Conservation (phyloP, 2,888 invertebrate species). For the Xestia c-nigrum region DNA sequence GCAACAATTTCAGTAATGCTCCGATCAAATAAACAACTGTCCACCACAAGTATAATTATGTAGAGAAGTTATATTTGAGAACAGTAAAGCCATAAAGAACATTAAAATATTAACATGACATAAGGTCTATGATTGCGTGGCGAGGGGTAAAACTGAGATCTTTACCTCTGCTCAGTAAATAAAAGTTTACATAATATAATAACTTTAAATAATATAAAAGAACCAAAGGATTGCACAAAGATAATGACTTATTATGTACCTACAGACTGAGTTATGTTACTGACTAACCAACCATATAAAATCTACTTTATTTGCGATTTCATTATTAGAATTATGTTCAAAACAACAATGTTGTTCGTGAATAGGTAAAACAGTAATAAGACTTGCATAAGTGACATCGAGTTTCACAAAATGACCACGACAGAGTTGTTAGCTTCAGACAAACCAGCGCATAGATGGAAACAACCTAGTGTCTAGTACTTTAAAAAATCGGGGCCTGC, state of each 20-base stretch:
- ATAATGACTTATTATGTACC: conserved; percentile 64
- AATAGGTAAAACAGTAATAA: conserved; percentile 47
- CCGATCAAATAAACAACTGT: conserved; percentile 24
- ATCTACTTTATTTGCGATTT: conserved; percentile 71
- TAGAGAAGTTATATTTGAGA: conserved; percentile 22
- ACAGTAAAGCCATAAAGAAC: conserved; percentile 44
- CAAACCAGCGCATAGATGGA: conserved; percentile 16
- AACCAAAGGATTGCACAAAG: conserved; percentile 73
- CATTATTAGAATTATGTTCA: conserved; percentile 34
- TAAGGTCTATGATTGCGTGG: conserved; percentile 49
- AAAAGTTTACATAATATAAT: conserved; percentile 59
- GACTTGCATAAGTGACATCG: conserved; percentile 44
- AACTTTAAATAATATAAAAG: conserved; percentile 66
- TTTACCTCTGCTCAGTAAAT: conserved; percentile 62
- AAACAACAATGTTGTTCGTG: conserved; percentile 47
- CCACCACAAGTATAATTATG: conserved; percentile 23
- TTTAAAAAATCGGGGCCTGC: background rate
- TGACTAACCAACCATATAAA: conserved; percentile 74
- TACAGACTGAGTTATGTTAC: conserved; percentile 66
- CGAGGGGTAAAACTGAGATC: conserved; percentile 66
- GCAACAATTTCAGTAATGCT: conserved; percentile 36
- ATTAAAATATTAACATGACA: conserved; percentile 40
- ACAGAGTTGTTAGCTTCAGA: background rate
- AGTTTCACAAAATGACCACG: conserved; percentile 30
- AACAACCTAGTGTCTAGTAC: conserved; percentile 20